Conservation (phyloP, 37 sponge, comb jelly and placozoan genomes). For the Hormiphora californensis region DNA sequence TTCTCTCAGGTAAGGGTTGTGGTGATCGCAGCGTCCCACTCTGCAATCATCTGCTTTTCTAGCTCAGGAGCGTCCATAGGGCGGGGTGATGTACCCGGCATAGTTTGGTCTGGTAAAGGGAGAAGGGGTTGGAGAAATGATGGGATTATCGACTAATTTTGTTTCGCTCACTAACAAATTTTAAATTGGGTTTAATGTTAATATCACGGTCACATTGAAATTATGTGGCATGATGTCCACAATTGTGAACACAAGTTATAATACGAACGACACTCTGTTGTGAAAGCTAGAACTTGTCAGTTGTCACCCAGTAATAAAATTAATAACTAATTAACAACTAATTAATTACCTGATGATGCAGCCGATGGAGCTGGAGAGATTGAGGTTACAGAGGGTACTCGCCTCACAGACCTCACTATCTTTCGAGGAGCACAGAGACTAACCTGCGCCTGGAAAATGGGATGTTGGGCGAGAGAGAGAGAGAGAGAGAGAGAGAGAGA, state of each 20-base stretch:
- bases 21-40: not conserved
- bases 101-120: not conserved
- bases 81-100: not conserved
- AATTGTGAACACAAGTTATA: too few species aligned
- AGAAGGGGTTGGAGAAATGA: too few species aligned
- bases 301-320: not conserved
- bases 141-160: too few species aligned
- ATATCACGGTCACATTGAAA: too few species aligned
- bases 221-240: too few species aligned
- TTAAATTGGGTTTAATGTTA: too few species aligned
- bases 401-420: constrained; percentile 3
- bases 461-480: too few species aligned
- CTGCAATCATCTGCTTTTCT: not conserved
- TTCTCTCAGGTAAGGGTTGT: too few species aligned
- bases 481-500: not conserved
- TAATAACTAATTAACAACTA: not conserved
- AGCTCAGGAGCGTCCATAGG: too few species aligned
- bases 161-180: too few species aligned
- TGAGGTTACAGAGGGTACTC: not conserved
- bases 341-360: constrained; percentile 14
- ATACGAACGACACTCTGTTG: too few species aligned
- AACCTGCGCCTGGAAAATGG: not conserved
- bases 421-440: constrained; percentile 26
- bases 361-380: not conserved
- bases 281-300: too few species aligned